Evolutionary conservation across 2,888 invertebrate species (phyloP), one percentile per base, ranked within the genome.

Genomic region (Theodoxus fluviatilis): DNA sequence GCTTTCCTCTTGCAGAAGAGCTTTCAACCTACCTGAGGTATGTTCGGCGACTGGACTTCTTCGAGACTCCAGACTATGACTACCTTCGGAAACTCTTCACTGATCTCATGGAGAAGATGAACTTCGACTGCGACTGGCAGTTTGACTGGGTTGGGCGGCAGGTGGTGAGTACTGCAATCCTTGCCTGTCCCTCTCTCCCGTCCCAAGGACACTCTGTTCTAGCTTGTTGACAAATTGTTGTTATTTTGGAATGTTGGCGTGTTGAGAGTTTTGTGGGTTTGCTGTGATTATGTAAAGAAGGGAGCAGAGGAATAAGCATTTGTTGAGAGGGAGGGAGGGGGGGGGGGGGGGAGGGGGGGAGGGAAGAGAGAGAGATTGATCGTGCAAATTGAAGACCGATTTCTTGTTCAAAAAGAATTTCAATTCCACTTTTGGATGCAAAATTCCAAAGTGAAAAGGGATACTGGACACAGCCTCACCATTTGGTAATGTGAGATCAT

Each of bases 41-140:
- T 90, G 98, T 99, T 74, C 91, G 91, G 71, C 92, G 96, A 87
- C 91, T 99, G 88, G 99, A 99, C 90, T 99, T 99, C 91, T 99
- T 98, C 90, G 99, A 99, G 91, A 96, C 96, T 80, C 99, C 99
- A 73, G 98, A 99, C 90, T 99, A 99, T 90, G 97, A 98, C 89
- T 98, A 98, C 91, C 91, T 98, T 89, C 92, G 96, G 85, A 94
- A 94, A 88, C 92, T 97, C 89, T 98, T 98, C 90, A 93, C 93
- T 88, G 85, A 85, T 80, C 83, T 87, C 75, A 84, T 87, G 85
- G 82, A 81, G 65, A 83, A 82, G 71, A 86, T 83, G 79, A 82
- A 81, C 65, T 83, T 82, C 75, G 84, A 84, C 61, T 80, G 80
- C 75, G 86, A 87, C 76, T 85, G 85, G 83, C 82, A 86, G 70